These are phyloP conservation scores for Catocala nupta DNA, from an alignment of 2,888 invertebrate species.

Conservation along the genomic window DNA sequence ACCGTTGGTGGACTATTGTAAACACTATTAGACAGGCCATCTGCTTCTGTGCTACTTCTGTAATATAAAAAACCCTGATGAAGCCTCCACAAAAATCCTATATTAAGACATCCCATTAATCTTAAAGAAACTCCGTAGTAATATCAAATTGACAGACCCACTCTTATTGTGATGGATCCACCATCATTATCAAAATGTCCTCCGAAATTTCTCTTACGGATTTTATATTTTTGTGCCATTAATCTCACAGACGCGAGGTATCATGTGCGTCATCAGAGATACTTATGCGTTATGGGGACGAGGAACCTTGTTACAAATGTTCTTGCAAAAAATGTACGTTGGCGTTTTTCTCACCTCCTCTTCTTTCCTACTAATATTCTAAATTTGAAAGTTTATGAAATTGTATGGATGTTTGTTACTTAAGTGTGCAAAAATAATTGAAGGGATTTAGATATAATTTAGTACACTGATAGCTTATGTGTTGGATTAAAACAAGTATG, in stretches of 20 bases:
- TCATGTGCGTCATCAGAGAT: constrained; percentile 20
- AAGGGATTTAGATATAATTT: too few species aligned
- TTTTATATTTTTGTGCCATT: constrained; percentile 30
- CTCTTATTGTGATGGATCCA: constrained; percentile 12
- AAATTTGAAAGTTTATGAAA: too few species aligned
- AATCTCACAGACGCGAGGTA: constrained; percentile 20
- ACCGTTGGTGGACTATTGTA: too few species aligned
- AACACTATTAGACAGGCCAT: too few species aligned
- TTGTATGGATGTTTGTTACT: too few species aligned
- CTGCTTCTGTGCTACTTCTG: too few species aligned
- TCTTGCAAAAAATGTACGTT: constrained; percentile 6
- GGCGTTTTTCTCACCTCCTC: constrained; percentile 1
- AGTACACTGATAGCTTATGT: background rate
- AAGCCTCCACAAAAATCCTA: too few species aligned
- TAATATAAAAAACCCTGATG: too few species aligned
- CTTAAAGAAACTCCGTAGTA: background rate
- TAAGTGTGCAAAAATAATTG: too few species aligned
- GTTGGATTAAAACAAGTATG: too few species aligned
- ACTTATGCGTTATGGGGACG: constrained; percentile 16
- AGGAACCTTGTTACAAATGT: constrained; percentile 14
- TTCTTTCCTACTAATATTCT: too few species aligned
- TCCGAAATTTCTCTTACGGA: constrained; percentile 13
- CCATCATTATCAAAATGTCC: constrained; percentile 17
- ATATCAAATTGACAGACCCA: constrained; percentile 4
- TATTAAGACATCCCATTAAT: background rate